Evolutionary conservation across 1,140 invertebrate species (phyloP).

Genomic region (Drosophila trapezifrons): DNA sequence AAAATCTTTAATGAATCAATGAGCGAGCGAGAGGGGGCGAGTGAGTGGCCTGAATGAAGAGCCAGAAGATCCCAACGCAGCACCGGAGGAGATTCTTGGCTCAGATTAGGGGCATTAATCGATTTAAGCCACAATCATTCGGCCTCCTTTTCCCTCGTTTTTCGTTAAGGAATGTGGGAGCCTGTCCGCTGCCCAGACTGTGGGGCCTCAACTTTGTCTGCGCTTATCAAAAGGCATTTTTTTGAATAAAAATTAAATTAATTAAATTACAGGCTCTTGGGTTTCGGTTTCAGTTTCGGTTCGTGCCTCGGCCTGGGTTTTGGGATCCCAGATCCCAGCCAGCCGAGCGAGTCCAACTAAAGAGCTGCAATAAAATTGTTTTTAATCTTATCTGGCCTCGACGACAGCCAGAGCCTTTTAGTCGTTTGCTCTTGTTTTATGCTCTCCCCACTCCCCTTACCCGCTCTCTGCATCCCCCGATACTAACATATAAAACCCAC

Average conservation of each 20-base stretch:
- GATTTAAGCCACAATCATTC: constrained; percentile 82
- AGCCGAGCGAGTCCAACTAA: constrained; percentile 70
- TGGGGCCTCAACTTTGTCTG: constrained; percentile 60
- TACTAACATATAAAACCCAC: constrained; percentile 69
- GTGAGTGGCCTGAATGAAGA: constrained; percentile 54
- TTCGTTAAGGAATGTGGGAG: constrained; percentile 75
- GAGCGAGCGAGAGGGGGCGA: constrained; percentile 40
- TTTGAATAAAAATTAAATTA: constrained; percentile 84
- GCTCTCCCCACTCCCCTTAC: constrained; percentile 16
- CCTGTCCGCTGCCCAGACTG: constrained; percentile 28
- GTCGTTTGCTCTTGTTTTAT: constrained; percentile 57
- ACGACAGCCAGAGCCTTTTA: constrained; percentile 69
- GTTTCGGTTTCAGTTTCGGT: constrained; percentile 23
- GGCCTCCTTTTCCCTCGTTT: constrained; percentile 23
- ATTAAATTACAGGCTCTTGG: constrained; percentile 77
- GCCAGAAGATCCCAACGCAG: constrained; percentile 29
- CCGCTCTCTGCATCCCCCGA: constrained; percentile 5
- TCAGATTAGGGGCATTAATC: constrained; percentile 83
- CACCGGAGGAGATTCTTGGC: constrained; percentile 59
- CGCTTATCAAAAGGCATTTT: constrained; percentile 77
- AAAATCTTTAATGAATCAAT: constrained; percentile 83
- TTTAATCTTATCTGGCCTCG: constrained; percentile 78
- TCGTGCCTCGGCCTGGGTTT: constrained; percentile 1
- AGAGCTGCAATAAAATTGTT: constrained; percentile 83
- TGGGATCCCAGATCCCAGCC: constrained; percentile 36